A percentile compares a stretch with the other conserved stretches of the same genome.
Evolutionary conservation across 2,888 invertebrate genomes (phyloP).

Genomic region (Phortica magna): DNA sequence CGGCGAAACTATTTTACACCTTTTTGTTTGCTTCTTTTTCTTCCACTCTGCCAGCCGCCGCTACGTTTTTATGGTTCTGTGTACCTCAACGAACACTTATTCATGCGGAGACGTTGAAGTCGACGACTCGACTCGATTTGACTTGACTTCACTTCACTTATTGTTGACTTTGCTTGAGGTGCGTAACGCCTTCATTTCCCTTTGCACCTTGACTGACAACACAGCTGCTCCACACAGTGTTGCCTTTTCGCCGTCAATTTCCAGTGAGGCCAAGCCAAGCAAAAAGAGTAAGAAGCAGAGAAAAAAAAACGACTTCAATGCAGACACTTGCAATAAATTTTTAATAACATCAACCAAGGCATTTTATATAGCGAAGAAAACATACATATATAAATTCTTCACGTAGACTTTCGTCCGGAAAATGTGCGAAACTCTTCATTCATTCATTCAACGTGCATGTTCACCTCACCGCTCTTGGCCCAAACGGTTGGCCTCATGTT

Average conservation of each 20-base stretch:
- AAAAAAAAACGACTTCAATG: neutral
- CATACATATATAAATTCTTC: constrained; percentile 47
- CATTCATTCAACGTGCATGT: neutral
- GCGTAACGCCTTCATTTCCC: too few relatives aligned
- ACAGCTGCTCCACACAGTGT: too few relatives aligned
- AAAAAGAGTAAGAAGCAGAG: too few relatives aligned
- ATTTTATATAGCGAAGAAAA: neutral
- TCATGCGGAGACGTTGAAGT: constrained; percentile 54
- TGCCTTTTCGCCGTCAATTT: too few relatives aligned
- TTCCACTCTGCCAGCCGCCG: too few relatives aligned
- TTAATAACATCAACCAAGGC: constrained; percentile 53
- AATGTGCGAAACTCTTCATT: constrained; percentile 43
- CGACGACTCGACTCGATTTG: neutral
- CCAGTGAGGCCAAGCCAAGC: too few relatives aligned
- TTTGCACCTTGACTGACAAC: too few relatives aligned
- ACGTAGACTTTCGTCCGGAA: constrained; percentile 58
- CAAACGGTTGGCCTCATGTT: constrained; percentile 49
- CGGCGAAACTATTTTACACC: constrained; percentile 52
- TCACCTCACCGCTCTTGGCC: constrained; percentile 50
- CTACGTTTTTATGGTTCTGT: neutral
- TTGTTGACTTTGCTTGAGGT: constrained; percentile 27
- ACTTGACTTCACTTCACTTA: constrained; percentile 30
- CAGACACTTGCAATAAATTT: constrained; percentile 60
- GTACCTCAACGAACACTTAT: constrained; percentile 37
- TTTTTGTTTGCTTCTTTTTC: constrained; percentile 33